Base-by-base conservation (phyloP, 1,140 invertebrate genomes). In the Euborellia annulipes region DNA sequence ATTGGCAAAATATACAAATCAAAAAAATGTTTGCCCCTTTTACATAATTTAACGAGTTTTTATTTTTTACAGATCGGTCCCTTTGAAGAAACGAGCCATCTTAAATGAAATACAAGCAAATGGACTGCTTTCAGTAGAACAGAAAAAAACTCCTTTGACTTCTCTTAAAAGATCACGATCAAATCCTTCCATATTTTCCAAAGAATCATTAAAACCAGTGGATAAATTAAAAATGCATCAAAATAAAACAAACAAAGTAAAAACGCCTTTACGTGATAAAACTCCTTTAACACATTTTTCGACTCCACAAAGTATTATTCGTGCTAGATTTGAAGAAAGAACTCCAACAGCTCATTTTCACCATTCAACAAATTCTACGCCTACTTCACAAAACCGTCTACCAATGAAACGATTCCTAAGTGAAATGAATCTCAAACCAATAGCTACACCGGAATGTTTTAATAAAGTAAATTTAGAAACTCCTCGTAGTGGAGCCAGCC, bases 391-490 rank as follows among this genome's bases (percentile, higher is more conserved):
- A 0, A 41, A 47, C 1, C 58, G 53, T 36, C 64, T 58, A 20
- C 60, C 62, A 9, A 40, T 55, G 13, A 67, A 63, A 47, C 56
- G 52, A 36, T 68, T 58, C 44, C 61, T 62, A 37, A 54, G 51
- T 17, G 62, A 43, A 43, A 36, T 36, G 36, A 43, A 64, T 38
- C 52, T 56, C 27, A 53, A 58, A n/a, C 50, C 57, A 6, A 59
- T 60, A 49, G 60, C 58, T 38, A 73, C 66, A 11, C 69, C 64
- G 19, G 67, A 69, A 52, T 73, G 63, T 47, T 69, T 60, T 55
- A 69, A 57, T 49, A 57, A 46, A 36, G 71, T 72, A 3, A 63
- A 66, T 43, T 54, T 70, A 49, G 72, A 69, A 57, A 70, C 72
- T 17, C 64, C 66, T 22, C 61, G 59, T 27, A 48, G 49, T 2